Evolutionary conservation across 2,113 vertebrate genomes (phyloP).

Genomic region (Pantherophis guttatus): DNA sequence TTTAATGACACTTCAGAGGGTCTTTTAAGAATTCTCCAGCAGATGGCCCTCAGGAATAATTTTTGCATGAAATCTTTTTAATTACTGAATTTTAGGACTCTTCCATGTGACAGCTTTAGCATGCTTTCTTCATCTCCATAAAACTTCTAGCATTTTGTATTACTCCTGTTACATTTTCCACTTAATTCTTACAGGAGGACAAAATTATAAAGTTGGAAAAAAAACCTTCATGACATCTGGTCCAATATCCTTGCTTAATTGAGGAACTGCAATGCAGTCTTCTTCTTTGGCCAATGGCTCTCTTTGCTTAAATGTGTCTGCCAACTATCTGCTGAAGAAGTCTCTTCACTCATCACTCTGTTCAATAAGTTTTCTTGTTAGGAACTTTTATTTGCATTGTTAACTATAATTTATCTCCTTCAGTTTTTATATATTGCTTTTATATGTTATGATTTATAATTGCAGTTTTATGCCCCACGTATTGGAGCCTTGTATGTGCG

Average conservation of each 20-base stretch:
- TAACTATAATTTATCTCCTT: background rate
- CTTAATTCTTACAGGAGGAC: background rate
- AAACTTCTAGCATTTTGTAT: background rate
- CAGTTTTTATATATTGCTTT: background rate
- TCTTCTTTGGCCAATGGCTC: background rate
- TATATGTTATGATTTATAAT: background rate
- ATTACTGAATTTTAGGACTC: background rate
- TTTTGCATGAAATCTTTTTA: background rate
- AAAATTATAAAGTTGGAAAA: background rate
- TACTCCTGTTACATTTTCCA: background rate
- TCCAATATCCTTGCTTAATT: background rate
- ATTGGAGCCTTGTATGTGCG: conserved; percentile 82
- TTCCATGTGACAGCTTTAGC: background rate
- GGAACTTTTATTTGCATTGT: background rate
- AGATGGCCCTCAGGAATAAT: background rate
- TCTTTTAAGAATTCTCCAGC: background rate
- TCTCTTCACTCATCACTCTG: background rate
- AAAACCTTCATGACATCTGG: background rate
- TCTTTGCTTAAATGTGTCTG: background rate
- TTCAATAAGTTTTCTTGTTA: background rate
- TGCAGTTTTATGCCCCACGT: conserved; percentile 89
- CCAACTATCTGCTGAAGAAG: background rate
- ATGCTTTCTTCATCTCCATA: background rate
- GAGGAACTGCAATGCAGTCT: background rate
- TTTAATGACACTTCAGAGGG: background rate